These are phyloP conservation scores for Tethya wilhelma DNA, from an alignment of 37 sponge, comb jelly and placozoan genomes.

Conservation along the genomic window DNA sequence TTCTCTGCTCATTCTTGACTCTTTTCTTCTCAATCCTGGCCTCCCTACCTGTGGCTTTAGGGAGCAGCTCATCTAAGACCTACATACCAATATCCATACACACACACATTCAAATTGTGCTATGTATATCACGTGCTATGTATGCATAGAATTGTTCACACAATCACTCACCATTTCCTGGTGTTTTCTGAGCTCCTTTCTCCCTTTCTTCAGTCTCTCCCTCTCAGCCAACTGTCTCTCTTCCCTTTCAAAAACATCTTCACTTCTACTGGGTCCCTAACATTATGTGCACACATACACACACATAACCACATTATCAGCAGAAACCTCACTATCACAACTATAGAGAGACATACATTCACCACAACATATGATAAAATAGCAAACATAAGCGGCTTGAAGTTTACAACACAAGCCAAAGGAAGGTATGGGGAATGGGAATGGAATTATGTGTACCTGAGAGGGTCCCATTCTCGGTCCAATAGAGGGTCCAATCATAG, in stretches of 20 bases:
- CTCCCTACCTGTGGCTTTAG: slow-evolving; percentile 84
- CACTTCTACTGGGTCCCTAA: not conserved
- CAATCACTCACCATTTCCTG: slow-evolving; percentile 49
- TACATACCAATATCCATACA: not conserved
- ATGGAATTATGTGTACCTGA: too few species aligned
- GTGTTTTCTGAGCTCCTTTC: slow-evolving; percentile 57
- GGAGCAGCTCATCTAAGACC: slow-evolving; percentile 89
- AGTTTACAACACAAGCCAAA: too few species aligned
- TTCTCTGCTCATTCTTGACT: slow-evolving; percentile 51
- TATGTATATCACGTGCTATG: not conserved
- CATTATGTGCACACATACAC: not conserved
- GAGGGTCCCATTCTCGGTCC: too few species aligned
- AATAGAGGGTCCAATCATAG: slow-evolving; percentile 46
- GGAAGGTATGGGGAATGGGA: too few species aligned
- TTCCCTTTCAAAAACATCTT: slow-evolving; percentile 25
- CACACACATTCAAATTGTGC: not conserved
- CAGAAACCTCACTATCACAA: not conserved
- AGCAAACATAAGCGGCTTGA: too few species aligned
- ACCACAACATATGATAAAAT: too few species aligned
- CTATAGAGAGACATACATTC: not conserved
- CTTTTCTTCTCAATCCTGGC: slow-evolving; percentile 82
- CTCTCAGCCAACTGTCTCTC: slow-evolving; percentile 34
- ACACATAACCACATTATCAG: not conserved
- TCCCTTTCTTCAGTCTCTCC: slow-evolving; percentile 19
- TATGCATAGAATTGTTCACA: not conserved